Evolutionary conservation across 2,888 invertebrate genomes (phyloP).

Genomic region (Venustoraphidia nigricollis): DNA sequence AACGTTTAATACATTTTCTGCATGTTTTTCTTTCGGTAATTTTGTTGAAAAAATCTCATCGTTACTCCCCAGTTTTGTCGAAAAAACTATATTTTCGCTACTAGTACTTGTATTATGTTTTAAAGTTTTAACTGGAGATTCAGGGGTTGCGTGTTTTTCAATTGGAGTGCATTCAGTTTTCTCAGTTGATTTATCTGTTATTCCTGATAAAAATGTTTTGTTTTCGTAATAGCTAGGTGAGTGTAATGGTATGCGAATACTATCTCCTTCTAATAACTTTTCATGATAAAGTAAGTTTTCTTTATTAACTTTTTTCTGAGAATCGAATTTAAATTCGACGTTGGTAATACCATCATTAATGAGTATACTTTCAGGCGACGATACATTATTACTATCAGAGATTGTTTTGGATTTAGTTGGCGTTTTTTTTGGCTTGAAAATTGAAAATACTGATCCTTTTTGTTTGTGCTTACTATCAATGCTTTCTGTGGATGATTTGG

Average conservation of each 20-base stretch:
- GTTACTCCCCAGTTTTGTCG: constrained; percentile 50
- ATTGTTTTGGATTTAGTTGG: constrained; percentile 27
- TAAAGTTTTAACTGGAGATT: constrained; percentile 10
- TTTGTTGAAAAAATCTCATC: constrained; percentile 49
- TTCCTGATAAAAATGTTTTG: constrained; percentile 12
- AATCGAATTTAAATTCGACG: constrained; percentile 26
- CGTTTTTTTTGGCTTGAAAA: constrained; percentile 43
- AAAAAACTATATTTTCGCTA: constrained; percentile 40
- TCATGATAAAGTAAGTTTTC: constrained; percentile 40
- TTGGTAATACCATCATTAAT: constrained; percentile 29
- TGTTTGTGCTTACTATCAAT: constrained; percentile 34
- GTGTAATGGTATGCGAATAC: constrained; percentile 56
- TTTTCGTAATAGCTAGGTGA: constrained; percentile 55
- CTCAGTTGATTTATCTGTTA: neutral
- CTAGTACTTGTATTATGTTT: constrained; percentile 25
- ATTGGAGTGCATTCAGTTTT: neutral
- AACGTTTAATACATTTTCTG: no score
- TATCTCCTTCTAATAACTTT: constrained; percentile 41
- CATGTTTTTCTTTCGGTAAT: constrained; percentile 20
- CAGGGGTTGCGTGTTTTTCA: constrained; percentile 3
- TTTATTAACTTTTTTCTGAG: constrained; percentile 16
- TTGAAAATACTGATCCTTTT: constrained; percentile 47
- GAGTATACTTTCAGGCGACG: constrained; percentile 11
- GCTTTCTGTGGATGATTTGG: constrained; percentile 24
- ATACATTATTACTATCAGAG: constrained; percentile 10